Conservation (phyloP, 2,797 vertebrate species). For the Falco biarmicus region DNA sequence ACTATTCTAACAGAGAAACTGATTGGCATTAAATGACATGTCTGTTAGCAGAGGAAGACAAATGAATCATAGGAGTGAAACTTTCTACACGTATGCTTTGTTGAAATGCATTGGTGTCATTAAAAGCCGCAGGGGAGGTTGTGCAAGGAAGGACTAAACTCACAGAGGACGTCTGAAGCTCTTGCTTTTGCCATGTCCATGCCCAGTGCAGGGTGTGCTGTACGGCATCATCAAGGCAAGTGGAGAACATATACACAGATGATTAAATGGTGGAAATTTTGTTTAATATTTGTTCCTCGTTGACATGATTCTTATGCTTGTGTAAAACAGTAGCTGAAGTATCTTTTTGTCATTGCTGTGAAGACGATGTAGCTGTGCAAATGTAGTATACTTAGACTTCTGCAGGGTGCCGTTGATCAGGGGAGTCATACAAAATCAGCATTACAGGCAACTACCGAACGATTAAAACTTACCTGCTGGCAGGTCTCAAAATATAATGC, state of each 20-base stretch:
- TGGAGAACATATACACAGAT: background rate
- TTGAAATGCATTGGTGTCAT: background rate
- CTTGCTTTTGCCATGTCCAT: background rate
- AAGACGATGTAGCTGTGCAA: background rate
- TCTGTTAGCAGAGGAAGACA: background rate
- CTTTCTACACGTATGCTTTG: background rate
- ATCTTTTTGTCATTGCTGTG: background rate
- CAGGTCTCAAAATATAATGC: background rate
- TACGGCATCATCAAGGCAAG: background rate
- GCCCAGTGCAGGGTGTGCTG: background rate
- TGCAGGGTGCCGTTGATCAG: background rate
- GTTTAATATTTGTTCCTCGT: background rate
- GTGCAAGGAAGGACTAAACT: background rate
- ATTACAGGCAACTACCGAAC: background rate
- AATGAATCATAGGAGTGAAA: background rate
- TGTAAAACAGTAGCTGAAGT: background rate
- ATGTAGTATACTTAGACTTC: background rate
- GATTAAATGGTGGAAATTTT: background rate
- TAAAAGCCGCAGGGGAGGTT: background rate
- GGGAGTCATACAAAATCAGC: background rate
- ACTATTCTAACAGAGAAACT: background rate
- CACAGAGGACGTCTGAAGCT: background rate
- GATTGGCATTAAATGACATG: constrained; percentile 11
- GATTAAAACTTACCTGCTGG: background rate
- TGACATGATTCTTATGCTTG: background rate